Evolutionary conservation across 2,797 vertebrate species (phyloP), one percentile per base, ranked within the genome.

Genomic region (Scolopax bukidnonensis): DNA sequence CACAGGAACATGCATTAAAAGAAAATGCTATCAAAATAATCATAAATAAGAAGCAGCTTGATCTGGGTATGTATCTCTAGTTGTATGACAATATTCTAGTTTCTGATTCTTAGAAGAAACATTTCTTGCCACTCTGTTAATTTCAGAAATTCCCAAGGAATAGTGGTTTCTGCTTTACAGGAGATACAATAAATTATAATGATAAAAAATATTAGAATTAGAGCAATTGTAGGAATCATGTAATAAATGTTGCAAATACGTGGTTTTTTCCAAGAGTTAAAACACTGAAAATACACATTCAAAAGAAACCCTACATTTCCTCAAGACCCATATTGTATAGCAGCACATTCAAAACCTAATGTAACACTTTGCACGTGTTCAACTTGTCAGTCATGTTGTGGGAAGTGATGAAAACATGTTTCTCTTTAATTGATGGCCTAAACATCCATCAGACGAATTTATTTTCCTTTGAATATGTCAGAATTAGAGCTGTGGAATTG

Each of bases 1-100:
- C 97, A 33, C 97, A 98, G 56, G 95, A 98, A 33, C 98, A 97
- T 87, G 98, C 98, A 51, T 97, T 99, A 69, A 97, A 97, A 96
- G 98, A 98, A 96, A 98, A 97, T 83, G 93, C 97, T 89, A 98
- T 99, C 95, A 99, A 99, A 97, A 98, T 99, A 90, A 98, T 99
- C 93, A 98, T 99, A 85, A 98, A 98, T 70, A 99, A 99, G 92
- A 99, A 98, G 91, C 98, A 98, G 19, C 98, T 99, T 92, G 97
- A 96, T 50, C 94, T 97, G 64, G 99, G 99, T 99, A 98, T 88
- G 98, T 97, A 86, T 64, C 5, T 78, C 65, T 68, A 56, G 47
- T 47, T 93, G 21, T 57, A 13, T 59, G 12, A n/a, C 77, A 6
- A 45, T 69, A 60, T 47, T 82, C 69, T 82, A 11, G 6, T 73